Percentiles rank a stretch among this genome's conserved stretches.
Conservation (phyloP, 2,113 vertebrate genomes). For the Clarias gariepinus region DNA sequence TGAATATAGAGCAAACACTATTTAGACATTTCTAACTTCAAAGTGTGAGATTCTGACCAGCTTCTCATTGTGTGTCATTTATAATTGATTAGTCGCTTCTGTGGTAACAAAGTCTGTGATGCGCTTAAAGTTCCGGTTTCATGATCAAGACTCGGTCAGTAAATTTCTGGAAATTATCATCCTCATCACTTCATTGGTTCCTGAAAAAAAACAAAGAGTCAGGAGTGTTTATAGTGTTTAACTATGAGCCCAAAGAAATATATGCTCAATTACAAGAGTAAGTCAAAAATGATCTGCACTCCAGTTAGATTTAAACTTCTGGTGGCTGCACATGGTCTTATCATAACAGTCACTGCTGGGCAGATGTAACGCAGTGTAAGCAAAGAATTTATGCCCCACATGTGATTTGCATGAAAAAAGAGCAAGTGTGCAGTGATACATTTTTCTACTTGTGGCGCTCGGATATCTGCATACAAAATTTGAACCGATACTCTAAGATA, state of each 20-base stretch:
- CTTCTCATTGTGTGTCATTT: background rate
- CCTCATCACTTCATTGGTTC: conserved; percentile 96
- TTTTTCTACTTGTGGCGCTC: too few species aligned
- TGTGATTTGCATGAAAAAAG: too few species aligned
- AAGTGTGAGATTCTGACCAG: background rate
- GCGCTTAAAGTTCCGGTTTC: background rate
- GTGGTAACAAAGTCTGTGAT: background rate
- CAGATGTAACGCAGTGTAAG: too few species aligned
- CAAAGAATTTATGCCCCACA: too few species aligned
- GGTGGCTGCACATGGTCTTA: too few species aligned
- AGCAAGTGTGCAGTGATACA: too few species aligned
- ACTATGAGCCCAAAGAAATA: background rate
- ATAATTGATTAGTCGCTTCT: background rate
- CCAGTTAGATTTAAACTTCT: too few species aligned
- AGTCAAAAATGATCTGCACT: too few species aligned
- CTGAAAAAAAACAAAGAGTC: conserved; percentile 61
- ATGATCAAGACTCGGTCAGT: conserved; percentile 69
- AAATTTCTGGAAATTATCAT: conserved; percentile 89
- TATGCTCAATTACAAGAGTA: background rate
- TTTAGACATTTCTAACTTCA: background rate
- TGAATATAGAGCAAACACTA: background rate
- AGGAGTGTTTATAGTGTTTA: background rate
- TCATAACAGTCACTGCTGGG: too few species aligned
- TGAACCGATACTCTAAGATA: too few species aligned
- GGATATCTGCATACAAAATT: too few species aligned